Percentiles rank a stretch among this genome's conserved stretches.
Evolutionary conservation across 2,888 invertebrate species (phyloP).

Genomic region (Mactromeris polynyma): DNA sequence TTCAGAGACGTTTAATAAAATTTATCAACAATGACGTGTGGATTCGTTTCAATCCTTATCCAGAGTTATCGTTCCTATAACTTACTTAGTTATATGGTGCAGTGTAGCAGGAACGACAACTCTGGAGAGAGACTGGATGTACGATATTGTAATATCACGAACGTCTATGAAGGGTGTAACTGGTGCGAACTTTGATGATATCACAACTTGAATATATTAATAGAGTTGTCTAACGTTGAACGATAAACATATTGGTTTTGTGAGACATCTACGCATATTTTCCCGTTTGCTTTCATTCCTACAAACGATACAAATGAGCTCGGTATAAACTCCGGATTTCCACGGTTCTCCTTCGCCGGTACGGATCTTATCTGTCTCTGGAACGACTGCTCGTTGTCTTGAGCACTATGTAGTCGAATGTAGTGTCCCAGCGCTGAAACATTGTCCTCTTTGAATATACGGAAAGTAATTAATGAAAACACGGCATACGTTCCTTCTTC

Average conservation of each 20-base stretch:
- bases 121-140: not conserved
- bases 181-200: not conserved
- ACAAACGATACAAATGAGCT: slow-evolving; percentile 20
- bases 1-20: not conserved
- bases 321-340: not conserved
- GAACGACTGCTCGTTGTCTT: not conserved
- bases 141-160: not conserved
- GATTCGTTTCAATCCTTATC: not conserved
- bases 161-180: not conserved
- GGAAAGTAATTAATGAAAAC: slow-evolving; percentile 30
- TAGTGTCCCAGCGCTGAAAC: not conserved
- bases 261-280: slow-evolving; percentile 29
- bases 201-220: slow-evolving; percentile 39
- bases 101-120: too few relatives aligned
- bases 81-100: too few relatives aligned
- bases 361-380: slow-evolving; percentile 22
- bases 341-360: slow-evolving; percentile 15
- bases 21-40: too few relatives aligned
- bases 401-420: not conserved
- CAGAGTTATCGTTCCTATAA: not conserved
- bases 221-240: slow-evolving; percentile 32
- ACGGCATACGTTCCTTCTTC: slow-evolving; percentile 37
- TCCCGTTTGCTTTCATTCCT: slow-evolving; percentile 15
- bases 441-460: not conserved
- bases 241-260: slow-evolving; percentile 19